Evolutionary conservation across 2,888 invertebrate genomes (phyloP).

Genomic region (Dicranocentrus wangi): DNA sequence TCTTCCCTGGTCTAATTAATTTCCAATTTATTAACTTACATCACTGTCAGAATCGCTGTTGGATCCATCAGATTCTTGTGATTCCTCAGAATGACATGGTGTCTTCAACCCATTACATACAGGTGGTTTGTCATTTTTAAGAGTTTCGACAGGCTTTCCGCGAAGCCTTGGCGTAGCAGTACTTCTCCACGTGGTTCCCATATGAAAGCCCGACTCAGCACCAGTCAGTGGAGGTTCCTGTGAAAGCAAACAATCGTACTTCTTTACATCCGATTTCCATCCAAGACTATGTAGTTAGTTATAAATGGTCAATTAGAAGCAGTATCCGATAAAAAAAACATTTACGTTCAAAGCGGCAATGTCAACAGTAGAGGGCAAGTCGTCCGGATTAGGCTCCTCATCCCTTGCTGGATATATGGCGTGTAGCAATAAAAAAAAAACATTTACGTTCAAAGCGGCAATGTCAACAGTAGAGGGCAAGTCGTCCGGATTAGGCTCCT

Average conservation of each 20-base stretch:
- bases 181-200: constrained; percentile 69
- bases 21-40: background rate
- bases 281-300: background rate
- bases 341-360: constrained; percentile 81
- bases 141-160: constrained; percentile 52
- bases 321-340: background rate
- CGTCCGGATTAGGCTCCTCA: constrained; percentile 80
- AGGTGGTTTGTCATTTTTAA: constrained; percentile 65
- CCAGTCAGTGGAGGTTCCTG: constrained; percentile 53
- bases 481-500: constrained; percentile 80
- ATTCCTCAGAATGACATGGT: constrained; percentile 68
- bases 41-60: constrained; percentile 64
- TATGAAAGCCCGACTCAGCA: constrained; percentile 61
- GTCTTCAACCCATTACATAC: constrained; percentile 67
- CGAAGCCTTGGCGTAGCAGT: constrained; percentile 60
- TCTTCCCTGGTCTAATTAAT: background rate
- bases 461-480: constrained; percentile 82
- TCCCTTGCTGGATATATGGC: constrained; percentile 74
- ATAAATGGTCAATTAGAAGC: background rate
- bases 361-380: constrained; percentile 81
- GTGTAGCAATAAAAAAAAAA: constrained; percentile 65
- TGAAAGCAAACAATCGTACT: background rate
- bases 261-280: background rate
- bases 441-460: constrained; percentile 80
- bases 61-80: constrained; percentile 68